Evolutionary conservation across 1,140 invertebrate species (phyloP).

Genomic region (Palaemon carinicauda): DNA sequence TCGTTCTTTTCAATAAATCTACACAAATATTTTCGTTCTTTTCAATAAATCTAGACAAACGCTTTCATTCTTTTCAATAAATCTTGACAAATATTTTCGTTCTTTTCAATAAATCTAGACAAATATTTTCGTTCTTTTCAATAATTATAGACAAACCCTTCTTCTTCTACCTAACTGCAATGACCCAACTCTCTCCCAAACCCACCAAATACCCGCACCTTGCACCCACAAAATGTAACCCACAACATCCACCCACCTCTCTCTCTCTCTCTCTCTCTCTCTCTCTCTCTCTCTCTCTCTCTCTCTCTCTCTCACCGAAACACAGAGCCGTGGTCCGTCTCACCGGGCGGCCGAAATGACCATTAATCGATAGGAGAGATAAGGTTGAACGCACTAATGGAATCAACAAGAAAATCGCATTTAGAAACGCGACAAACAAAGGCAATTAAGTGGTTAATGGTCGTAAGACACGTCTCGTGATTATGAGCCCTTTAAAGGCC

Average conservation of each 20-base stretch:
- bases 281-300: not conserved
- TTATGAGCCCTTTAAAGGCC: not conserved
- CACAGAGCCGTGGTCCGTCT: not conserved
- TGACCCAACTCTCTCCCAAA: too few relatives aligned
- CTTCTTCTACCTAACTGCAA: too few relatives aligned
- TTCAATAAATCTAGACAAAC: too few relatives aligned
- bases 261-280: not conserved
- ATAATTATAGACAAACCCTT: too few relatives aligned
- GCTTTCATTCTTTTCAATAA: too few relatives aligned
- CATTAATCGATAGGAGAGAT: slow-evolving; percentile 53
- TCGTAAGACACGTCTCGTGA: slow-evolving; percentile 8
- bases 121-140: too few relatives aligned
- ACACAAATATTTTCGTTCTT: too few relatives aligned
- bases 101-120: too few relatives aligned
- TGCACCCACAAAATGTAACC: too few relatives aligned
- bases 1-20: too few relatives aligned
- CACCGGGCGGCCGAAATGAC: slow-evolving; percentile 34
- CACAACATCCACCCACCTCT: not conserved
- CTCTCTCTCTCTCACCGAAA: not conserved
- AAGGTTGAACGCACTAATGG: slow-evolving; percentile 47
- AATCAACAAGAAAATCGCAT: slow-evolving; percentile 55
- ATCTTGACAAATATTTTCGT: too few relatives aligned
- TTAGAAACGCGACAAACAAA: slow-evolving; percentile 49
- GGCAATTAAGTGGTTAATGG: slow-evolving; percentile 54
- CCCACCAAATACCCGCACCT: too few relatives aligned